Evolutionary conservation across 1,140 invertebrate species (phyloP).

Genomic region (Planococcus citri): DNA sequence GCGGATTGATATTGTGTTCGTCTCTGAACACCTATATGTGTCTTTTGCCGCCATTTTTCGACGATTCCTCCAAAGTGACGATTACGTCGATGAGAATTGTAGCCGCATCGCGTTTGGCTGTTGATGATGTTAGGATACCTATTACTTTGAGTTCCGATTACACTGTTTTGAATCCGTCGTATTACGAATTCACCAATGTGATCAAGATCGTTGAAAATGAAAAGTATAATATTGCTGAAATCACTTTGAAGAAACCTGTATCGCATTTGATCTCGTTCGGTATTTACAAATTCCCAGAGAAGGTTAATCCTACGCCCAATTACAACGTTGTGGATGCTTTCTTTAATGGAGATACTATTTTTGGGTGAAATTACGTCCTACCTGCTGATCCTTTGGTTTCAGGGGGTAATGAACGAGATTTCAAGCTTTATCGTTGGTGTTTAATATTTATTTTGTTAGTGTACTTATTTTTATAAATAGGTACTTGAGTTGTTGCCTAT

Average conservation of each 20-base stretch:
- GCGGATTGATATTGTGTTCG: not conserved
- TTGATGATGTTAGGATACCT: not conserved
- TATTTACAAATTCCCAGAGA: slow-evolving; percentile 8
- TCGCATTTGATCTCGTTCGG: not conserved
- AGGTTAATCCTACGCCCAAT: not conserved
- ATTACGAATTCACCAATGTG: not conserved
- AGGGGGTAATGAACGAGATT: too few relatives aligned
- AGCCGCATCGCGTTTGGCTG: not conserved
- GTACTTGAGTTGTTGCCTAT: too few relatives aligned
- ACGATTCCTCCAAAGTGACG: not conserved
- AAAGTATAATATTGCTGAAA: not conserved
- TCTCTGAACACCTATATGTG: not conserved
- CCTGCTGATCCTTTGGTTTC: too few relatives aligned
- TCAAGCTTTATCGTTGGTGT: too few relatives aligned
- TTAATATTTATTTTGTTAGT: too few relatives aligned
- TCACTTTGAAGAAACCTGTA: slow-evolving; percentile 2
- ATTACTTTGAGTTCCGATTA: not conserved
- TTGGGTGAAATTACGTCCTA: not conserved
- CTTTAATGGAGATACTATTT: not conserved
- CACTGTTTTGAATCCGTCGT: not conserved
- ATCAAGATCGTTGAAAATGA: not conserved
- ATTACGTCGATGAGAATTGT: not conserved
- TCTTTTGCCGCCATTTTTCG: not conserved
- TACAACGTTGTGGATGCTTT: not conserved
- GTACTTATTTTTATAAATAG: too few relatives aligned